These are phyloP conservation scores for Pseudanteris insignis DNA, from an alignment of 2,888 invertebrate species.

Conservation along the genomic window DNA sequence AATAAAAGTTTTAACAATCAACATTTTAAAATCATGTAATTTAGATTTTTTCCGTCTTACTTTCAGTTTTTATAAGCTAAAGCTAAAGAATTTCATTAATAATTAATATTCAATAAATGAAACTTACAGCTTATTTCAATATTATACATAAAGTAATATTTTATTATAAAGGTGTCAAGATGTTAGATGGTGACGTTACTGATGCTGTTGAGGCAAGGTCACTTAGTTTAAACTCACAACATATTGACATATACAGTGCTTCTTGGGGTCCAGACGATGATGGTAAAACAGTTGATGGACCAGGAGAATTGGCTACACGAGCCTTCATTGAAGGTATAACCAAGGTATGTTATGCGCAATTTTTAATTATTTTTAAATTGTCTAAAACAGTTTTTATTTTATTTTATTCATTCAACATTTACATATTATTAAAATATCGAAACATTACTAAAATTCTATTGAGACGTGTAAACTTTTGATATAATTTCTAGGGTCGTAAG, in stretches of 20 bases:
- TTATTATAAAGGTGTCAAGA: conserved; percentile 98
- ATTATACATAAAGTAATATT: too few relatives aligned
- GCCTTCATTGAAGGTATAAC: conserved; percentile 97
- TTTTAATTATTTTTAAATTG: background rate
- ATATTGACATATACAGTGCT: conserved; percentile 98
- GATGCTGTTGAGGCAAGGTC: conserved; percentile 98
- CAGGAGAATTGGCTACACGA: conserved; percentile 91
- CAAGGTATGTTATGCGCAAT: conserved; percentile 79
- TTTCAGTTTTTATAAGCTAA: too few relatives aligned
- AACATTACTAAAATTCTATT: too few relatives aligned
- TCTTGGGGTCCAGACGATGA: conserved; percentile 99
- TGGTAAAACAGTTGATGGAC: conserved; percentile 97
- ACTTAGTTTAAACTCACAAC: conserved; percentile 91
- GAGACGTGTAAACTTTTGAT: background rate
- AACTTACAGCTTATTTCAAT: too few relatives aligned
- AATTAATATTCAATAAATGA: too few relatives aligned
- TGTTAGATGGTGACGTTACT: conserved; percentile 98
- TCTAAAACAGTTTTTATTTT: too few relatives aligned
- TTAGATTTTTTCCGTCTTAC: too few relatives aligned
- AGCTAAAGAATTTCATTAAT: too few relatives aligned
- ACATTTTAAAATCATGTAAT: too few relatives aligned
- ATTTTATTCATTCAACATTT: too few relatives aligned
- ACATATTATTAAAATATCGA: too few relatives aligned
- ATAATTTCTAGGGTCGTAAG: conserved; percentile 72
- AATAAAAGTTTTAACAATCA: too few relatives aligned